Base-by-base conservation (phyloP, 2,113 vertebrate genomes). In the Genyomyrus donnyi region DNA sequence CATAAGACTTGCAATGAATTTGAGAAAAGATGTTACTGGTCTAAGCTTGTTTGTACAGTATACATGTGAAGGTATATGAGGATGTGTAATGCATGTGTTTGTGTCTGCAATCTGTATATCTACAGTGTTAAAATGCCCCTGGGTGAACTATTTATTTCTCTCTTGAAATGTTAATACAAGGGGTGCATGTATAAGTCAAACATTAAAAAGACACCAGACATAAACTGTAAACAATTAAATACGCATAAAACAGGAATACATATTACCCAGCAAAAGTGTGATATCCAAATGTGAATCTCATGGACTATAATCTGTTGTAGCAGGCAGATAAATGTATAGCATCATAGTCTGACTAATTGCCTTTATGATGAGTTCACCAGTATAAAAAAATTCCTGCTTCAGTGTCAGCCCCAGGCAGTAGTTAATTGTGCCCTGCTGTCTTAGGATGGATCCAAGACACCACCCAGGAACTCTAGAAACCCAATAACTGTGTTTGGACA, bases 341-440 rank as follows among this genome's bases (percentile, higher is more conserved):
- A n/a, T n/a, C 58, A 45, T 5, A 52, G n/a, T 17, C 15, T 89
- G 15, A 19, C 46, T 87, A 52, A 87, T 87, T 48, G 27, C 24
- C 45, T 21, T 24, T 48, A 45, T 50, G 50, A 53, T 53, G n/a
- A 87, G n/a, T 31, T 87, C 24, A 35, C 46, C 49, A 50, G 27
- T 53, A 48, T 27, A 48, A 50, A 31, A n/a, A 52, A 31, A 70
- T 11, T 8, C 49, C 85, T 52, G 24, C 3, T 19, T 31, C 11
- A 2, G 85, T 87, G 49, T 53, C 27, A 52, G 24, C 31, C 48
- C 17, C 9, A 42, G 45, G 45, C 52, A 56, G 13, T 13, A n/a
- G 77, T 58, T 83, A 35, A 89, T 89, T 89, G 24, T 53, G 84
- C 48, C 83, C 21, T 90, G 19, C n/a, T 66, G 35, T 86, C 83